phyloP scores from a whole-genome alignment of 2,888 invertebrate genomes.

The Prosapia bicincta region DNA sequence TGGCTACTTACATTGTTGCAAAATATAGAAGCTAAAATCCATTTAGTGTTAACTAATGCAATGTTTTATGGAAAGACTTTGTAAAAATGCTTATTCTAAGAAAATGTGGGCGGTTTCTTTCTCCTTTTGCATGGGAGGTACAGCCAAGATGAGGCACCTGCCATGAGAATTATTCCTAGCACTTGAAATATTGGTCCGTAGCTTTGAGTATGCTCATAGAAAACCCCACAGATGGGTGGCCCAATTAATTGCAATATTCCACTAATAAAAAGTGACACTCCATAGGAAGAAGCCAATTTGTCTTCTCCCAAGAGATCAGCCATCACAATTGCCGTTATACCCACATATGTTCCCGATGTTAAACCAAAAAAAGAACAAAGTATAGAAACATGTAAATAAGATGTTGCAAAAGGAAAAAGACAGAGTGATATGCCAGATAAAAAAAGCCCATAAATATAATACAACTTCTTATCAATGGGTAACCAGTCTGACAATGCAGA shows the following conservation, averaged over 20 bases:
- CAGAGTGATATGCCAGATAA: slow-evolving; percentile 73
- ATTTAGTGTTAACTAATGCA: background rate
- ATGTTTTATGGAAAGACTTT: background rate
- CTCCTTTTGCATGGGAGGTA: slow-evolving; percentile 67
- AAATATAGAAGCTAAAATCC: too few species aligned
- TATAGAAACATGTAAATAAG: slow-evolving; percentile 60
- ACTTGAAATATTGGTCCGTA: slow-evolving; percentile 71
- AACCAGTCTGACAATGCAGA: slow-evolving; percentile 78
- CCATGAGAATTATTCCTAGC: slow-evolving; percentile 66
- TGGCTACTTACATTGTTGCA: too few species aligned
- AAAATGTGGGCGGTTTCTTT: background rate
- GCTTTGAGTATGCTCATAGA: slow-evolving; percentile 60
- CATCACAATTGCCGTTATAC: slow-evolving; percentile 84
- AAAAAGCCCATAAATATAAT: slow-evolving; percentile 74
- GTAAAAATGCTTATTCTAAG: background rate
- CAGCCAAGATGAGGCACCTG: slow-evolving; percentile 71
- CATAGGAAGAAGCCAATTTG: slow-evolving; percentile 79
- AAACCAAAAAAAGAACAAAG: slow-evolving; percentile 76
- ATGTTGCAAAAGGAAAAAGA: slow-evolving; percentile 59
- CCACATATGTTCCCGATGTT: slow-evolving; percentile 80
- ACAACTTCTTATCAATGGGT: slow-evolving; percentile 73
- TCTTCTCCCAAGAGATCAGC: slow-evolving; percentile 83
- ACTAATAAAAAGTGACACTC: slow-evolving; percentile 80
- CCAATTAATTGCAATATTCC: slow-evolving; percentile 77
- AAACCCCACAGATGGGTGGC: slow-evolving; percentile 76